Evolutionary conservation across 92 coral and sea anemone genomes (phyloP), one percentile per base, ranked within the genome.

Genomic region (Zoanthus gigantus): DNA sequence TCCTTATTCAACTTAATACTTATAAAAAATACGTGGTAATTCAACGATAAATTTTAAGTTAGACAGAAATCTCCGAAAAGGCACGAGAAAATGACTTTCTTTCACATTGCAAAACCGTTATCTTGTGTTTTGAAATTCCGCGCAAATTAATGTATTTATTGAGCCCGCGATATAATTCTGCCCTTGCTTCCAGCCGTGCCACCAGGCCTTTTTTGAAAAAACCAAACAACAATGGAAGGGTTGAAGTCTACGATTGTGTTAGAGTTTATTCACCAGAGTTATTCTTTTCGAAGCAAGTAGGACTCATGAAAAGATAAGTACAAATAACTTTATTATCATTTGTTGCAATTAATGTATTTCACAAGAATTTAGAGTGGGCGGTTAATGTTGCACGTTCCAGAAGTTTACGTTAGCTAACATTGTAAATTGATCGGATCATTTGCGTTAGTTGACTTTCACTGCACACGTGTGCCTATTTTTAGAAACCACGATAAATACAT

Each of bases 81-180:
- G 15, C 68, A 61, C 68, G 68, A 61, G 68, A 61, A 61, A 61
- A 61, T 1, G 68, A 61, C 68, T 61, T 61, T 61, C 68, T 61
- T 18, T 61, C 17, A 61, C 68, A 61, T 14, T 34, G 68, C 17
- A 61, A 61, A 61, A 61, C 68, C 68, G 29, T 14, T 23, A 31
- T 61, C 68, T 61, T 17, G 68, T 61, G 68, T 61, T 61, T 61
- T 61, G 42, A 34, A 34, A 34, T 34, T 34, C 68, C 68, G 68
- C 68, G 23, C 15, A 61, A 61, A 61, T 23, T 61, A 61, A 17
- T 23, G 68, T 61, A 61, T 23, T 61, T 61, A 23, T 61, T 61
- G 68, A 61, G 68, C 68, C 68, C 68, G 68, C 68, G 68, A 61
- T 61, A 34, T 34, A 34, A 34, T 61, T 61, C 68, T 61, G 68